Evolutionary conservation across 2,888 invertebrate species (phyloP), one percentile per base, ranked within the genome.

Genomic region (Lingula anatina): DNA sequence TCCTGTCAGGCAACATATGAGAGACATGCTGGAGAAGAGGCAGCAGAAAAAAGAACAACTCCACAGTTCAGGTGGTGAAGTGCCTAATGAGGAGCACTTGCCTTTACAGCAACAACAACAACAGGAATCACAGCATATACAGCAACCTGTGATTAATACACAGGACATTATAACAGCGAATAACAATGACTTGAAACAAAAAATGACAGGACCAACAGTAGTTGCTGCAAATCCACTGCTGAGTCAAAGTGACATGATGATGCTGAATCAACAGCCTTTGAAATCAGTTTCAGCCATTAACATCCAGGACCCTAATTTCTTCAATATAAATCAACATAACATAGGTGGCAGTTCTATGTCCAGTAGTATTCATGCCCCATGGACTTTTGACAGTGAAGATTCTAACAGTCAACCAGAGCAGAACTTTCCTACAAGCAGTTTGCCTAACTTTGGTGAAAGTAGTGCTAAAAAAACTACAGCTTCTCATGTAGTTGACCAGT

Each of bases 401-500:
- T 31, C 31, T 12, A 12, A 12, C 9, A 12, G 9, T 31, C 31
- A 31, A 15, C 9, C 15, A 12, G 9, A 31, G 15, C 9, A 9
- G 9, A 31, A 9, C 9, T 31, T 31, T 15, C 9, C 9, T 31
- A 15, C 9, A 9, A 31, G 31, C 31, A n/a, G n/a, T n/a, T n/a
- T 31, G 9, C 35, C 9, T 9, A 31, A 31, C n/a, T 9, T 31
- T 31, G 9, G 35, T 31, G 35, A 15, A 31, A 12, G 35, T 31
- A 12, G 9, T 12, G 9, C 35, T 9, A 15, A 31, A 31, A 9
- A 31, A 18, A 28, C 50, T n/a, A 18, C 27, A 4, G 31, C 23
- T 21, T 2, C 38, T 23, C 12, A 12, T 15, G 36, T 18, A 3
- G 26, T 31, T 9, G 57, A 59, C 38, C 53, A 55, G 15, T 54